phyloP scores from a whole-genome alignment of 2,888 invertebrate genomes.

The Lymantria dispar region DNA sequence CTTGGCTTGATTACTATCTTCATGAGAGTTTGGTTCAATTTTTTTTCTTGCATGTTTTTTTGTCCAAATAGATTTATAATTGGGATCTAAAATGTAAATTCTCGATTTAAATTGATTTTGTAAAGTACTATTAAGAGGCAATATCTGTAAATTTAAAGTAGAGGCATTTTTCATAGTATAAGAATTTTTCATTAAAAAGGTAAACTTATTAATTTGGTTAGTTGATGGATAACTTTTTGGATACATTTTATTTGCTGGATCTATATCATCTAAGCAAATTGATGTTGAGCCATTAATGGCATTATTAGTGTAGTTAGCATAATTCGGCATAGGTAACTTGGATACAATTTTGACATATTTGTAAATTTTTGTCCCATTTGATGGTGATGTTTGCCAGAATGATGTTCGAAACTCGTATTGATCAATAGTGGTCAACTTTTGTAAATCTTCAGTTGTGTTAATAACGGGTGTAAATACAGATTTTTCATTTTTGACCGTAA shows the following conservation, averaged over 20 bases:
- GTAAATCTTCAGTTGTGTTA: too few species aligned
- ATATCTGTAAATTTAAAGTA: background rate
- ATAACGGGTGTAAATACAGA: too few species aligned
- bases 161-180: background rate
- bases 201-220: background rate
- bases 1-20: background rate
- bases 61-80: conserved; percentile 1
- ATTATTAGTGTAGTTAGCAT: background rate
- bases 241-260: background rate
- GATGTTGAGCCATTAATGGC: background rate
- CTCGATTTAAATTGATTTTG: conserved; percentile 1
- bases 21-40: background rate
- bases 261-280: background rate
- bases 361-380: background rate
- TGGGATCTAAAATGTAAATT: conserved; percentile 5
- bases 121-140: background rate
- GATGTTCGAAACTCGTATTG: too few species aligned
- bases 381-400: too few species aligned
- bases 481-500: too few species aligned
- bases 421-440: too few species aligned
- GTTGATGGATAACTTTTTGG: background rate
- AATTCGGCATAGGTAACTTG: background rate
- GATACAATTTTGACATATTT: background rate
- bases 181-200: background rate
- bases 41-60: background rate